Conservation (phyloP, 1,140 invertebrate species). For the Drosophila chauvacae region DNA sequence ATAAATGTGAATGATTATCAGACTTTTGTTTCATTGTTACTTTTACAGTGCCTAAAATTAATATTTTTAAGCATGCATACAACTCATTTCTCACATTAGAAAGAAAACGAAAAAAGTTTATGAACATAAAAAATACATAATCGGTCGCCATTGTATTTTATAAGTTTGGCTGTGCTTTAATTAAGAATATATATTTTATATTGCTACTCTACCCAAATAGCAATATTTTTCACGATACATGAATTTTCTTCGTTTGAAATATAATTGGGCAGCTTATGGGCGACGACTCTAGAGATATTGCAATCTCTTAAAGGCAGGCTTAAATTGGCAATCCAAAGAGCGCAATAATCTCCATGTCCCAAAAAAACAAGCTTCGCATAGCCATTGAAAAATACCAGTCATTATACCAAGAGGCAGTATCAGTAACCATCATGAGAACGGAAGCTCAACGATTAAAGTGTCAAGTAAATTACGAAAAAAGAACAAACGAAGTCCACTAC, state of each 20-base stretch:
- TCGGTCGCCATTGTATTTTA: too few relatives aligned
- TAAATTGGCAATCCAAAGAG: neutral
- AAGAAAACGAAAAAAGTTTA: too few relatives aligned
- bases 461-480: conserved; percentile 15
- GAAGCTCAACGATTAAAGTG: conserved; percentile 11
- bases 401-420: neutral
- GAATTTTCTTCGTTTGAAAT: neutral
- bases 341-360: neutral
- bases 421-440: neutral
- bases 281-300: neutral
- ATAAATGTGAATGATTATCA: too few relatives aligned
- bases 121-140: too few relatives aligned
- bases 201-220: neutral
- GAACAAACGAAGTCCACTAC: conserved; percentile 1
- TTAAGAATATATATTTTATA: neutral
- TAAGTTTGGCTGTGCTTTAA: neutral
- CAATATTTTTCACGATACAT: neutral
- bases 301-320: neutral
- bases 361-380: neutral
- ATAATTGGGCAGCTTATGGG: too few relatives aligned
- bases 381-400: neutral
- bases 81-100: too few relatives aligned
- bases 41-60: too few relatives aligned
- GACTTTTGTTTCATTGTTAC: too few relatives aligned
- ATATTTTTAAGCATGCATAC: too few relatives aligned